Percentiles rank a stretch among this genome's conserved stretches.
Evolutionary conservation across 2,888 invertebrate genomes (phyloP).

Genomic region (Asteroscopus sphinx): DNA sequence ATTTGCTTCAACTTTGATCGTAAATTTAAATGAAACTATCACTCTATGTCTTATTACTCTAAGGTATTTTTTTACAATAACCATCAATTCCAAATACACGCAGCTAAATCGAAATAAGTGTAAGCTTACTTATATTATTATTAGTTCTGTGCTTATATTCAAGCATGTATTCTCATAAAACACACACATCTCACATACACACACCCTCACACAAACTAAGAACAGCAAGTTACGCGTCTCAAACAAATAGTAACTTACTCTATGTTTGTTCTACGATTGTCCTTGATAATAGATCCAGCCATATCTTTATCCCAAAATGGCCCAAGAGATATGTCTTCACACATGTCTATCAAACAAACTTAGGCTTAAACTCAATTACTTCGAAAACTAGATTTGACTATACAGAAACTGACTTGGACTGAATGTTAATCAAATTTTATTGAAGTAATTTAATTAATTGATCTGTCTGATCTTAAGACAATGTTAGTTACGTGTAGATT

Average conservation of each 20-base stretch:
- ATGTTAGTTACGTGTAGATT: neutral
- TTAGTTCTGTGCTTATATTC: no score
- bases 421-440: slow-evolving; percentile 23
- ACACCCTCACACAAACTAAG: no score
- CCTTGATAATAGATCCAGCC: slow-evolving; percentile 16
- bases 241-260: slow-evolving; percentile 9
- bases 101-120: no score
- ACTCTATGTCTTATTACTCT: no score
- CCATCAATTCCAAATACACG: no score
- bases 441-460: slow-evolving; percentile 9
- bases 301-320: slow-evolving; percentile 8
- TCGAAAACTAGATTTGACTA: slow-evolving; percentile 19
- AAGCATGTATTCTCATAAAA: no score
- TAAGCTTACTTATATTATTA: no score
- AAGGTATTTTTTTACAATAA: no score
- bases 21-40: no score
- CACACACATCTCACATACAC: no score
- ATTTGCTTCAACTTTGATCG: no score
- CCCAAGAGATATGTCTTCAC: slow-evolving; percentile 12
- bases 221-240: slow-evolving; percentile 17
- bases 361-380: slow-evolving; percentile 15
- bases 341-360: slow-evolving; percentile 16
- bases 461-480: neutral
- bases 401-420: slow-evolving; percentile 9
- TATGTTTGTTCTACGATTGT: slow-evolving; percentile 2